Base-by-base conservation (phyloP, 1,140 invertebrate genomes). In the Drosophila albomicans region DNA sequence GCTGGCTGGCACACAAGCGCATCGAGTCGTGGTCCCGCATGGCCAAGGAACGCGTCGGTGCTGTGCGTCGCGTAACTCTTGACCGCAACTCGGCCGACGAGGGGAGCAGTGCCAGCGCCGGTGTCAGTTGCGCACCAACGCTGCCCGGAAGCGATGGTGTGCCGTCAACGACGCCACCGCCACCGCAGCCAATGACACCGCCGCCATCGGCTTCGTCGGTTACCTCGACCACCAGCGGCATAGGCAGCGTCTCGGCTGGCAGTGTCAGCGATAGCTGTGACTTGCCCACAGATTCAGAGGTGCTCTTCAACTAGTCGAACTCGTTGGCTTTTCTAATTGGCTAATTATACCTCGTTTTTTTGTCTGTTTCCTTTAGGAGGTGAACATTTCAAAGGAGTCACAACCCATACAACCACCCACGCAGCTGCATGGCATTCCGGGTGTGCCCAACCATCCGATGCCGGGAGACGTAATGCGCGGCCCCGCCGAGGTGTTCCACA, bases 11-110 rank as follows among this genome's bases (percentile, higher is more conserved):
- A 1, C 95, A 96, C 89, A 95, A 95, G 81, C 93, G 95, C 58
- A 93, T 96, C 8, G 95, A 95, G 89, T 95, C 95, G n/a, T 96
- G 95, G 95, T 95, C 95, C 1, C 93, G 94, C 56, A 94, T 95
- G 10, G 95, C 95, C 41, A 94, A 95, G 76, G 95, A 95, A 79
- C 92, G 95, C 20, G 95, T 95, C 5, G 94, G 94, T 41, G 95
- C 94, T 6, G 94, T 94, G 6, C 94, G 94, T 63, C 94, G 94
- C 48, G 94, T 94, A 0, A 94, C 94, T 15, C 93, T 94, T 62
- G 94, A 94, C 79, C 94, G 94, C 69, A 94, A 94, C 32, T 94
- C 94, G 1, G 94, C 94, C 57, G 94, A 94, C 77, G 78, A 91
- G 43, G 57, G 76, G 43, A 80, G 62, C 8, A 45, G 68, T 38